phyloP scores from a whole-genome alignment of 30 jellyfish, hydroid and myxozoan genomes.

The Hydra vulgaris region DNA sequence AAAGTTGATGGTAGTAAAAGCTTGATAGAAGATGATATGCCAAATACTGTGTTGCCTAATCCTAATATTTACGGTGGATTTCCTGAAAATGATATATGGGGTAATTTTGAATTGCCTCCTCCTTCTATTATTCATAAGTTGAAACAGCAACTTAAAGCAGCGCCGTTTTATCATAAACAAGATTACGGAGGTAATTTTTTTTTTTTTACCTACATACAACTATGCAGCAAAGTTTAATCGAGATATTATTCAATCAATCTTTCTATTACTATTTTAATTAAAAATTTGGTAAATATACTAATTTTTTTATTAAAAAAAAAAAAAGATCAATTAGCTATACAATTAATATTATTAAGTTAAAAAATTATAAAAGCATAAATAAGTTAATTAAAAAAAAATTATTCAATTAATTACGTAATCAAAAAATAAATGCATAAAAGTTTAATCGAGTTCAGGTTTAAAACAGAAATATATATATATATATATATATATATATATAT shows the following conservation, averaged over 20 bases:
- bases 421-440: no score
- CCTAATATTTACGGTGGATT: conserved; percentile 88
- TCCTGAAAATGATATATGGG: conserved; percentile 81
- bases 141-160: conserved; percentile 51
- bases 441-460: no score
- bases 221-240: not conserved
- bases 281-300: not conserved
- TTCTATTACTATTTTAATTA: no score
- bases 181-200: conserved; percentile 14
- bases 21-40: conserved; percentile 37
- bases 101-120: conserved; percentile 82
- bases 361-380: no score
- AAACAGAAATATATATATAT: no score
- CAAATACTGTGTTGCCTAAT: conserved; percentile 83
- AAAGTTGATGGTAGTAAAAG: not conserved
- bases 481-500: no score
- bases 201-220: not conserved
- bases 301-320: no score
- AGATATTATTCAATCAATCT: not conserved
- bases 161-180: conserved; percentile 47
- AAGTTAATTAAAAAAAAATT: no score
- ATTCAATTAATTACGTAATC: no score
- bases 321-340: no score
- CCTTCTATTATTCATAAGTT: conserved; percentile 53
- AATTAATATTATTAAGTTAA: no score